A percentile compares a stretch with the other conserved stretches of the same genome.
Evolutionary conservation across 2,888 invertebrate species (phyloP).

Genomic region (Labia minor): DNA sequence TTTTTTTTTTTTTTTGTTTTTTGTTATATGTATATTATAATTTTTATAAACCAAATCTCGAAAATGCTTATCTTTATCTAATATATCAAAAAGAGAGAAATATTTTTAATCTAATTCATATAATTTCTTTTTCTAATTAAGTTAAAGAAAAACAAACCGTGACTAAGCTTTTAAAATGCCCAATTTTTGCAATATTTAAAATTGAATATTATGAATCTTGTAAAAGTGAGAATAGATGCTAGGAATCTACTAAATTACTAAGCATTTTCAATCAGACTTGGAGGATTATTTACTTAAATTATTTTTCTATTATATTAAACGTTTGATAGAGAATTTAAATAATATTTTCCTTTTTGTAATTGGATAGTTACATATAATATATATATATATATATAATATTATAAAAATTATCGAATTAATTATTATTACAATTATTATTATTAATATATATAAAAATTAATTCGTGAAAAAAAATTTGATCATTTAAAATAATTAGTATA

Average conservation of each 20-base stretch:
- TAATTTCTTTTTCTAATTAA: background rate
- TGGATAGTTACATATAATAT: too few relatives aligned
- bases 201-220: background rate
- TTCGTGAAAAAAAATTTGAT: too few relatives aligned
- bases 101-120: background rate
- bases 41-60: background rate
- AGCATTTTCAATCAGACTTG: background rate
- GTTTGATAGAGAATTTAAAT: too few relatives aligned
- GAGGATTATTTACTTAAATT: background rate
- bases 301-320: background rate
- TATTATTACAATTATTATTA: too few relatives aligned
- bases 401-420: too few relatives aligned
- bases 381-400: too few relatives aligned
- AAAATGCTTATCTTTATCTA: background rate
- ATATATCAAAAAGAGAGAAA: background rate
- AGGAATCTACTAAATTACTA: background rate
- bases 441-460: too few relatives aligned
- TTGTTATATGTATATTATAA: too few relatives aligned
- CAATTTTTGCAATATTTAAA: background rate
- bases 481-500: too few relatives aligned
- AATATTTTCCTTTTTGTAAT: too few relatives aligned
- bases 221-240: background rate
- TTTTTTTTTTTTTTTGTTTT: too few relatives aligned
- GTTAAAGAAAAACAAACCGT: background rate
- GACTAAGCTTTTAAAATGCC: background rate